Percentiles rank a stretch among this genome's conserved stretches.
These are phyloP conservation scores for Sus cebifrons DNA, from an alignment of 2,797 vertebrate species.

Conservation along the genomic window DNA sequence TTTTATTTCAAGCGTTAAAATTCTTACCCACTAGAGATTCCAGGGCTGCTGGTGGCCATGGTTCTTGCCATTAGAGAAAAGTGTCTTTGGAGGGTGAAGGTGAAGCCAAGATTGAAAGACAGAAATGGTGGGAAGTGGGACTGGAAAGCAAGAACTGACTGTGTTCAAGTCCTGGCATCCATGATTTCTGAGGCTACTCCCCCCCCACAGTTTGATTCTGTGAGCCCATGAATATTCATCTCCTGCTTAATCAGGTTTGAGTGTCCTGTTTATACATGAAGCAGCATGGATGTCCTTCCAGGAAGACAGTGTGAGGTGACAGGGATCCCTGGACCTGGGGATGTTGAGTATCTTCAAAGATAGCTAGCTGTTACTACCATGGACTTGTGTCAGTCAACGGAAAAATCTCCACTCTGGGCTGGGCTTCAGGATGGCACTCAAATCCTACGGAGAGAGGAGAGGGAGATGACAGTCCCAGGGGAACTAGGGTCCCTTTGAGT, in stretches of 20 bases:
- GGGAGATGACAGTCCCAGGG: neutral
- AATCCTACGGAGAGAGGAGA: neutral
- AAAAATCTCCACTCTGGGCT: neutral
- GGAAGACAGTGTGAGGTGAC: neutral
- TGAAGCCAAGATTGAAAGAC: neutral
- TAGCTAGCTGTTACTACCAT: neutral
- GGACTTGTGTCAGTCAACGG: neutral
- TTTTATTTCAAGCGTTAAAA: neutral
- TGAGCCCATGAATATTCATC: neutral
- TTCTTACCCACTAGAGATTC: neutral
- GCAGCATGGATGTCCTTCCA: neutral
- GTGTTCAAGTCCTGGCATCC: neutral
- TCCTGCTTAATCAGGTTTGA: neutral
- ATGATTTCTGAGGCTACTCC: neutral
- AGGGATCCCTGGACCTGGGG: neutral
- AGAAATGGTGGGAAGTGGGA: neutral
- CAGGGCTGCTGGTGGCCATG: neutral
- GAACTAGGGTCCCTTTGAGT: neutral
- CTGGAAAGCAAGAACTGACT: neutral
- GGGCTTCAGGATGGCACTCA: neutral
- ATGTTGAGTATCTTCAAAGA: neutral
- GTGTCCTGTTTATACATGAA: neutral
- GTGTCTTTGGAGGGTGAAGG: neutral
- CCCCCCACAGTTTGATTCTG: neutral
- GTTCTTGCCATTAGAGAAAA: conserved; percentile 10